Evolutionary conservation across 2,113 vertebrate species (phyloP), one percentile per base, ranked within the genome.

Genomic region (Motacilla alba): DNA sequence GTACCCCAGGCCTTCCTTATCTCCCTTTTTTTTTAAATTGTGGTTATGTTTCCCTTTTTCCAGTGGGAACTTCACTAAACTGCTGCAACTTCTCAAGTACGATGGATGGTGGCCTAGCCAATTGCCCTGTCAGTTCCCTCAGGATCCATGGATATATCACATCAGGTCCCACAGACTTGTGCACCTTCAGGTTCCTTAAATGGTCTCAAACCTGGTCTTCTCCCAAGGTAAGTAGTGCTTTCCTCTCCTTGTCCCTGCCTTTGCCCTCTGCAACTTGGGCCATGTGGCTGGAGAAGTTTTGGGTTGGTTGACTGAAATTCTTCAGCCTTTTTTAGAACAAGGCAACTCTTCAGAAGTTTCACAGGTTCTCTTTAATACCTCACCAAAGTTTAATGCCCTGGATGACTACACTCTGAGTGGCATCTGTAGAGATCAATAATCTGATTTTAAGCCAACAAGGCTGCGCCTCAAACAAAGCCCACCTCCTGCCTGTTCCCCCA

Each of bases 21-120:
- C 43, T 64, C 43, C 26, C 21, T 19, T 64, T 72, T 35, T 35
- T 22, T 35, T 22, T 49, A 72, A 35, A 64, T 7, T 0, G 0
- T 21, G 14, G 8, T 15, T 66, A 39, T 35, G 8, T 28, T 58
- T 66, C 18, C 59, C 31, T 28, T 66, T 73, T 52, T 37, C 27
- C 37, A 59, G 10, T 13, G 33, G 68, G 52, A 73, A 59, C 15
- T 22, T 16, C 31, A 58, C 12, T 37, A 20, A 50, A 59, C 22
- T 52, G 37, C 18, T 50, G 66, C 18, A 43, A 13, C 37, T 66
- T 59, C 27, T 50, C 22, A 58, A 58, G 68, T 24, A 14, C 19
- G 37, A 50, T 74, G 37, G 50, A 58, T 44, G 44, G 22, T 35
- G 30, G 78, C 30, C 31, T 15, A 82, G 30, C 17, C n/a, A 75